Base-by-base conservation (phyloP, 2,888 invertebrate species). In the Microctonus hyperodae region DNA sequence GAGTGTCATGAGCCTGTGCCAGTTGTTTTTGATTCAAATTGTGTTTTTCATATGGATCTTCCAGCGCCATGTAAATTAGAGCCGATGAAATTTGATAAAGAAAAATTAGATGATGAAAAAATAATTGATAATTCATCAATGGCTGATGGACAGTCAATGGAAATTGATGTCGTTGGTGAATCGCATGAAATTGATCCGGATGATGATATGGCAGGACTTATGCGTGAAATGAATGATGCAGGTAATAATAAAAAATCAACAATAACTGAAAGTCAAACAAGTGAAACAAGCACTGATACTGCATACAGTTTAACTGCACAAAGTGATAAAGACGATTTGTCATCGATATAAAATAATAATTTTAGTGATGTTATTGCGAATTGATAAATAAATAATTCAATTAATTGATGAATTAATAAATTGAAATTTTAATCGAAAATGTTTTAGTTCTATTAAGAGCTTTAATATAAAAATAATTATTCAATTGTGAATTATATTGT, bases 1-100 rank as follows among this genome's bases (percentile, higher is more conserved):
- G 85, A 89, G 66, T 95, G 95, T 76, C 87, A 87, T 71, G 93
- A 93, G 75, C 90, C 93, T 1, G 87, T 91, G 16, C 87, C 91
- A 6, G 87, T 87, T 35, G 87, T 92, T 69, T 92, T 90, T 73
- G 90, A 92, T 68, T 84, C 88, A 11, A 87, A 88, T 1, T 94
- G 93, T 78, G 87, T 90, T 1, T 88, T 92, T 74, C 94, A 94
- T 80, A 87, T 90, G 77, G 88, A 88, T 71, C 87, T 92, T 68
- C 91, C 92, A 0, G 76, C 84, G 0, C 88, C 90, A 76, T 87
- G 88, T 58, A 88, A 89, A 33, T 90, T 92, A 76, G 87, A 89
- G n/a, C 87, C 86, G 44, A 78, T 90, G 76, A 90, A 90, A 37
- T 69, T 67, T 33, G 59, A 67, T 9, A 35, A 60, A 16, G 55